Base-by-base conservation (phyloP, 2,888 invertebrate genomes). In the Agrotis exclamationis region DNA sequence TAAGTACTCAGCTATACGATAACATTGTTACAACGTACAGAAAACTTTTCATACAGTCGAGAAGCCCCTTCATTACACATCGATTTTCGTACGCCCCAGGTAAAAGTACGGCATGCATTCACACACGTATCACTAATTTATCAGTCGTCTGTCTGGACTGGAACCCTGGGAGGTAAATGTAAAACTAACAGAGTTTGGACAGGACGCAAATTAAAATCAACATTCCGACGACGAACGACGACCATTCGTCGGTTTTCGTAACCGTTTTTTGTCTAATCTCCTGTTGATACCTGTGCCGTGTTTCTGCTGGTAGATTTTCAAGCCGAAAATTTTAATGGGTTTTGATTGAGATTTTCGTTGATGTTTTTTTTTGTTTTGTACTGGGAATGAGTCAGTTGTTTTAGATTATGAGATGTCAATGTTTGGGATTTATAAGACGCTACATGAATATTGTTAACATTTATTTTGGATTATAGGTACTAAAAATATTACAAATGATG, bases 151-250 rank as follows among this genome's bases (percentile, higher is more conserved):
- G 71, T 73, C 78, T 83, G 80, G 72, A 44, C 78, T 83, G 80
- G 72, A 47, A 39, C 63, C 58, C 57, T 77, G 68, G 50, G 83
- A 84, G 72, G 80, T 77, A 80, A 80, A 83, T 85, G 78, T 77
- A 85, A 85, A 83, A 80, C 83, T 77, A 83, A 83, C 83, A 85
- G 65, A 74, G 83, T 70, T 77, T 69, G 70, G 65, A 77, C 71
- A 66, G 74, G 66, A 83, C 83, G 75, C 75, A 77, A 83, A 85
- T 83, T 85, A 80, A 85, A 83, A 85, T 83, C 80, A 85, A 85
- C 85, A 85, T 75, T 73, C 82, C 63, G 64, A 57, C 67, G 66
- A 56, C 79, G 63, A 44, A 50, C 20, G 69, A 39, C 62, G 62
- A 67, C 65, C 74, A 59, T 56, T 50, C 67, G 54, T 14, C 39